These are phyloP conservation scores for Glossosoma conforme DNA, from an alignment of 1,140 invertebrate species.

Conservation along the genomic window DNA sequence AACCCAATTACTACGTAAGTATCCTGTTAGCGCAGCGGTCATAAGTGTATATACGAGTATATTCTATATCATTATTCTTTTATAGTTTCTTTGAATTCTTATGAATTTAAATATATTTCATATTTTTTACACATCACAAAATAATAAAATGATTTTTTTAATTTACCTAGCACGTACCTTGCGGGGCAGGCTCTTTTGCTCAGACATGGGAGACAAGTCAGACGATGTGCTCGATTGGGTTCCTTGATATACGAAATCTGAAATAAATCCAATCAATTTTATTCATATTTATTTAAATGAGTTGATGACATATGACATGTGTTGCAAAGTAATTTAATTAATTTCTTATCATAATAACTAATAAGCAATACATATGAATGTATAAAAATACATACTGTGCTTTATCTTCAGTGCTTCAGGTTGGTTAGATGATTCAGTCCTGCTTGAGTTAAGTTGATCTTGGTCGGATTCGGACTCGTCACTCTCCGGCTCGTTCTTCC, in stretches of 20 bases:
- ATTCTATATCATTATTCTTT: too few relatives aligned
- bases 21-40: too few relatives aligned
- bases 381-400: constrained; percentile 53
- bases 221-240: constrained; percentile 71
- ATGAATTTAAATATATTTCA: too few relatives aligned
- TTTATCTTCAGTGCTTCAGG: constrained; percentile 63
- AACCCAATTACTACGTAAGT: too few relatives aligned
- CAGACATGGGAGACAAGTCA: constrained; percentile 72
- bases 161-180: constrained; percentile 63
- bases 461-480: constrained; percentile 73
- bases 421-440: constrained; percentile 72
- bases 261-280: constrained; percentile 46
- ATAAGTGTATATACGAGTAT: too few relatives aligned
- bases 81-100: too few relatives aligned
- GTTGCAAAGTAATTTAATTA: too few relatives aligned
- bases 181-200: constrained; percentile 68
- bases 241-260: constrained; percentile 70
- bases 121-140: too few relatives aligned
- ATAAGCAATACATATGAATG: neutral
- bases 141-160: too few relatives aligned
- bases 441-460: constrained; percentile 67
- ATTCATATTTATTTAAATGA: too few relatives aligned
- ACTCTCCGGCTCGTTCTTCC: constrained; percentile 62
- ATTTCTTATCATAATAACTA: too few relatives aligned
- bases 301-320: too few relatives aligned